phyloP scores from a whole-genome alignment of 2,113 vertebrate species.

The Protobothrops flavoviridis region DNA sequence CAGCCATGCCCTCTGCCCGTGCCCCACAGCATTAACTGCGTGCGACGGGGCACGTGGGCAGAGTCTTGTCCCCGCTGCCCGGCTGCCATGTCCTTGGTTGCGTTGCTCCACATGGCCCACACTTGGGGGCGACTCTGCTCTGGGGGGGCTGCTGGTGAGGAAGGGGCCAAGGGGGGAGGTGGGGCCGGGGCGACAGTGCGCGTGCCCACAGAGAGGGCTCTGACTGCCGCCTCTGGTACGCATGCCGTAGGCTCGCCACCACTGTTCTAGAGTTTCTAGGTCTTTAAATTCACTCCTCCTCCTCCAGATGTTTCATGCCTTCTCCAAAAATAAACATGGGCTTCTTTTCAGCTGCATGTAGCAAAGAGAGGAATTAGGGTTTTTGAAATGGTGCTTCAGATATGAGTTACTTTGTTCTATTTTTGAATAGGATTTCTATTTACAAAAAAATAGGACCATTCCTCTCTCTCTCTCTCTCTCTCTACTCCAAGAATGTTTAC shows the following conservation, averaged over 20 bases:
- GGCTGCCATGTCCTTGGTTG: no score
- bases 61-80: no score
- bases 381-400: conserved; percentile 56
- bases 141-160: no score
- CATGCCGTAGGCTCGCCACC: no score
- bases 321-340: neutral
- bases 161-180: no score
- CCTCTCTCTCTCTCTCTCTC: accelerated
- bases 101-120: no score
- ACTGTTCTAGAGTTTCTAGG: neutral
- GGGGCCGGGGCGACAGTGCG: accelerated
- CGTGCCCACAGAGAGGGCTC: no score
- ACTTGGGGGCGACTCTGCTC: no score
- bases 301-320: neutral
- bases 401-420: neutral
- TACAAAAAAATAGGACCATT: conserved; percentile 3
- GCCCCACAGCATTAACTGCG: no score
- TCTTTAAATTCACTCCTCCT: neutral
- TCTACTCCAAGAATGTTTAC: neutral
- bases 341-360: neutral
- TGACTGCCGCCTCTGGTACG: no score
- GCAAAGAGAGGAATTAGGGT: neutral
- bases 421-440: neutral
- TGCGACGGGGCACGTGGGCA: no score
- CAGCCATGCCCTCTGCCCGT: no score